These are phyloP conservation scores for Euschistus heros DNA, from an alignment of 1,140 invertebrate genomes.

Conservation along the genomic window DNA sequence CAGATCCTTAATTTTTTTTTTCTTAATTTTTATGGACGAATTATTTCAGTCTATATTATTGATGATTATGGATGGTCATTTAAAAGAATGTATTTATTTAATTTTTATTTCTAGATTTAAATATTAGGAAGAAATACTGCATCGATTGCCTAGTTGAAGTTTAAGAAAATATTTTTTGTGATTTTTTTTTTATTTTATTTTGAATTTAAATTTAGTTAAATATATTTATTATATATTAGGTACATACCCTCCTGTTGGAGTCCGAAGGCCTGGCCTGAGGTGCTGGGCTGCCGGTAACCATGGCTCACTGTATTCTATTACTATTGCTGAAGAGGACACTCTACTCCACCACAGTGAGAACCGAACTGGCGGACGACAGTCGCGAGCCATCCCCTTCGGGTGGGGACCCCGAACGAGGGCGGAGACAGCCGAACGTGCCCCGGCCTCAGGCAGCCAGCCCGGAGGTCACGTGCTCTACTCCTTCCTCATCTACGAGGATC, in stretches of 20 bases:
- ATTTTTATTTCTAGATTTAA: no score
- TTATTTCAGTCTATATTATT: no score
- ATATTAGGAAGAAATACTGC: no score
- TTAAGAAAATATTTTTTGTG: no score
- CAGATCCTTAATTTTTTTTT: no score
- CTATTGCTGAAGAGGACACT: neutral
- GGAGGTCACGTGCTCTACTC: neutral
- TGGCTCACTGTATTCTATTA: neutral
- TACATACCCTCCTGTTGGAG: slow-evolving; percentile 8
- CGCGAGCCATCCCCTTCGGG: neutral
- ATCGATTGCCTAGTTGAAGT: no score
- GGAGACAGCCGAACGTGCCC: neutral
- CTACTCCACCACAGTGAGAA: neutral
- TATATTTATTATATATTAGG: no score
- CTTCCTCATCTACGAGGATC: neutral
- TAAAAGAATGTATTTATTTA: no score
- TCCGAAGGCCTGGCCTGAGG: neutral
- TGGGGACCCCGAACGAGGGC: neutral
- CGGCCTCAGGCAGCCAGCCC: neutral
- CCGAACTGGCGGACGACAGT: neutral
- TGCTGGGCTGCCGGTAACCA: slow-evolving; percentile 6
- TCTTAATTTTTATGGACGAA: no score
- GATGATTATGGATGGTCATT: no score
- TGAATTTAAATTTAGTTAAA: no score
- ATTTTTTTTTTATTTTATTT: no score